A percentile compares a stretch with the other conserved stretches of the same genome.
Evolutionary conservation across 1,140 invertebrate species (phyloP).

Genomic region (Leucophenga varia): DNA sequence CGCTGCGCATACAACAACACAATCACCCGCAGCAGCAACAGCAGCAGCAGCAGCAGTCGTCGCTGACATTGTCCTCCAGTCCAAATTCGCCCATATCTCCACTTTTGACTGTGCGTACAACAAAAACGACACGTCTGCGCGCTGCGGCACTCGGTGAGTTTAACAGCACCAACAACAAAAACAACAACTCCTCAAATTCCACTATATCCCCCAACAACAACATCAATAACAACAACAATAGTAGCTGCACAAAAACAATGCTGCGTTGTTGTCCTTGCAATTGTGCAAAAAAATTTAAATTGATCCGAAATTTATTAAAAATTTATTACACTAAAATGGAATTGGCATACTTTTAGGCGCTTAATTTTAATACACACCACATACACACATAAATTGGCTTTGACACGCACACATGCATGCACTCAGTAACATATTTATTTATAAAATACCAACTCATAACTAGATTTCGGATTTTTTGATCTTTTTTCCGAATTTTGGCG

Average conservation of each 20-base stretch:
- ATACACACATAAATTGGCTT: too few species aligned
- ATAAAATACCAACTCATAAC: too few species aligned
- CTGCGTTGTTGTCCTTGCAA: too few species aligned
- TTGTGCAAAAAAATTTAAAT: neutral
- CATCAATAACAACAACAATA: too few species aligned
- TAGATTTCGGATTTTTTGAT: too few species aligned
- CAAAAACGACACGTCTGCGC: conserved; percentile 69
- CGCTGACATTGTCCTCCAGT: too few species aligned
- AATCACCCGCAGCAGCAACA: neutral
- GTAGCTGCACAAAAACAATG: too few species aligned
- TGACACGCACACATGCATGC: too few species aligned
- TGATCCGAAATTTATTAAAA: neutral
- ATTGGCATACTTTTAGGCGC: neutral
- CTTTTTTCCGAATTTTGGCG: too few species aligned
- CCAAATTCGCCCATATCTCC: conserved; percentile 35
- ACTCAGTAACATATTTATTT: too few species aligned
- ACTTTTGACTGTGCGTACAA: conserved; percentile 66
- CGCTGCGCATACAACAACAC: conserved; percentile 25
- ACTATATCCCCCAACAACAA: neutral
- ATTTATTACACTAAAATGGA: neutral
- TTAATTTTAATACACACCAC: too few species aligned
- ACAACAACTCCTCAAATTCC: neutral
- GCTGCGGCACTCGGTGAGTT: conserved; percentile 62
- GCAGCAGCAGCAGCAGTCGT: conserved; percentile 11
- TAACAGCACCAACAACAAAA: neutral